Base-by-base conservation (phyloP, 2,113 vertebrate genomes). In the Bubo scandiacus region DNA sequence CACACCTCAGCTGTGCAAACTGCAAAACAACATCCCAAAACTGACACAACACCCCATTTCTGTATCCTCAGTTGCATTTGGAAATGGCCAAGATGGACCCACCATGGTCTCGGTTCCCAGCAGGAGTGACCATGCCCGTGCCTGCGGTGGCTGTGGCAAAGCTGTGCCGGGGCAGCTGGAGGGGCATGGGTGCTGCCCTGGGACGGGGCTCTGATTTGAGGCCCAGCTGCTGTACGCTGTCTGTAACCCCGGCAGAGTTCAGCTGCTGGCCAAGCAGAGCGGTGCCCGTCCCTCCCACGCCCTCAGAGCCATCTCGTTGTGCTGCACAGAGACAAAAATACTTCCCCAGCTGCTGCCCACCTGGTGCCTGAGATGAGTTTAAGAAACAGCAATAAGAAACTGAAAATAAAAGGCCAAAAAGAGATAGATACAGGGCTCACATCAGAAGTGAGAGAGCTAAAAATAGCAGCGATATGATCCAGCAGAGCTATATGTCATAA, bases 341-440 rank as follows among this genome's bases (percentile, higher is more conserved):
- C 57, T 57, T 68, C 63, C 43, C 75, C 96, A 97, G 94, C 91
- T 97, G 96, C 85, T 91, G 89, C 77, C 94, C 92, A 94, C 96
- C 94, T 94, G 92, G 95, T 68, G 77, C 87, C 81, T 47, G 83
- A 40, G 71, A 49, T 0, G 0, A 73, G 23, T 65, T 89, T 65
- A 62, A 80, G 94, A 82, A 94, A 90, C 9, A 19, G 79, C 85
- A 74, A 55, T 52, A 71, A 90, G 93, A 94, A 96, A 96, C 90
- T 82, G 96, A 96, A 93, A 96, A 96, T 52, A 85, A 95, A 84
- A 86, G 82, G 34, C 61, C 6, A 0, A 85, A 84, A 90, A 94
- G 85, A 77, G 84, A 38, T 2, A 89, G 67, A 72, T 15, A 30
- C 15, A 34, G 68, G 38, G 43, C 52, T 49, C 5, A 3, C 59